Conservation (phyloP, 2,797 vertebrate species). For the Sebastes vulpes region DNA sequence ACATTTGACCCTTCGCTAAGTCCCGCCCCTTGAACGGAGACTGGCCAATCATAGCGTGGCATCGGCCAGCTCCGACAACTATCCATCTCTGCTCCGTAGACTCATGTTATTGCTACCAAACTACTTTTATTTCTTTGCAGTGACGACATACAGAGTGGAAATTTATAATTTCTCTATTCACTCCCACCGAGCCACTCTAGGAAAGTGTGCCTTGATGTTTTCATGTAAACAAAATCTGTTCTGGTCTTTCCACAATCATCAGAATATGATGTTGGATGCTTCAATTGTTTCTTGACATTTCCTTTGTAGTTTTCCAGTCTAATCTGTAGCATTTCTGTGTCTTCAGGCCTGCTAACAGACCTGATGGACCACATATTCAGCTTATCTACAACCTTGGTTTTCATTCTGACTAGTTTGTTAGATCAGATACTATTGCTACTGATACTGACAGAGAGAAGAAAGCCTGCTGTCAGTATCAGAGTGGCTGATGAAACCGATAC, state of each 20-base stretch:
- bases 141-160: background rate
- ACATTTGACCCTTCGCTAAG: background rate
- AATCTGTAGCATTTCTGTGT: background rate
- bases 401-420: background rate
- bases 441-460: background rate
- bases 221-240: background rate
- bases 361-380: background rate
- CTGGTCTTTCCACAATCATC: background rate
- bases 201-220: background rate
- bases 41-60: too few species aligned
- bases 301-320: background rate
- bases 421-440: background rate
- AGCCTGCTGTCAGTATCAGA: too few species aligned
- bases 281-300: background rate
- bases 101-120: too few species aligned
- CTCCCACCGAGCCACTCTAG: background rate
- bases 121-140: background rate
- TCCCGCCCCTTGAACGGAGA: too few species aligned
- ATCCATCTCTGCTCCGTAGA: too few species aligned
- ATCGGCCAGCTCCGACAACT: accelerated
- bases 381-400: background rate
- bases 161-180: background rate
- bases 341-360: conserved; percentile 1
- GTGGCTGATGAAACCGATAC: too few species aligned
- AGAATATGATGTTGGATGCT: background rate